Base-by-base conservation (phyloP, 2,888 invertebrate genomes). In the Metopia argyrocephala region DNA sequence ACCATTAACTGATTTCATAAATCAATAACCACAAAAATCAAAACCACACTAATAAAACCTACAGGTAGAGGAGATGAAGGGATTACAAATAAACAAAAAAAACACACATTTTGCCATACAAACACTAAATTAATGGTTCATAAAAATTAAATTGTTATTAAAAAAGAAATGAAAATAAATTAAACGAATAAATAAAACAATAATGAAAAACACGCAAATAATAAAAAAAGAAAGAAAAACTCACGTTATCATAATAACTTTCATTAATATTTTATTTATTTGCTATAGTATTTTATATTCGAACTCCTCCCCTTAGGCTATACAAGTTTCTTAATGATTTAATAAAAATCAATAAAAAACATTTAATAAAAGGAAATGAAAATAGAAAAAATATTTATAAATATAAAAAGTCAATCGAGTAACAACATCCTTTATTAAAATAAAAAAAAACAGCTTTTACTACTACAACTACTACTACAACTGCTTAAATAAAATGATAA, bases 21-120 rank as follows among this genome's bases (percentile, higher is more conserved):
- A 74, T 78, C 69, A 78, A 74, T 81, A 81, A 81, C 78, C 76
- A 61, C 76, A 78, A 50, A 76, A 81, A 78, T 74, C 66, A 65
- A 69, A 81, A 74, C 78, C 74, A 15, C 74, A 78, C 69, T 59
- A 66, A 74, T 76, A 76, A 80, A 69, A 15, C 38, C 3, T 6
- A 12, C 76, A 76, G 54, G 25, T 23, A 52, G 20, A 21, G 12
- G 2, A 23, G 21, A 6, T 56, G 73, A 56, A 57, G 25, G 21
- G 7, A 18, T 12, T 23, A 23, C 28, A 31, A 20, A 23, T 56
- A 27, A 28, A 12, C 7, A 20, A 21, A 2, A 12, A 45, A 27
- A 21, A 54, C 3, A 18, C 9, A 27, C 12, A 38, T 3, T 2
- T 0, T 38, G 38, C 3, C 12, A 38, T 38, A 50, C 5, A 23